Conservation (phyloP, 2,113 vertebrate species). For the Ploceus nigricollis region DNA sequence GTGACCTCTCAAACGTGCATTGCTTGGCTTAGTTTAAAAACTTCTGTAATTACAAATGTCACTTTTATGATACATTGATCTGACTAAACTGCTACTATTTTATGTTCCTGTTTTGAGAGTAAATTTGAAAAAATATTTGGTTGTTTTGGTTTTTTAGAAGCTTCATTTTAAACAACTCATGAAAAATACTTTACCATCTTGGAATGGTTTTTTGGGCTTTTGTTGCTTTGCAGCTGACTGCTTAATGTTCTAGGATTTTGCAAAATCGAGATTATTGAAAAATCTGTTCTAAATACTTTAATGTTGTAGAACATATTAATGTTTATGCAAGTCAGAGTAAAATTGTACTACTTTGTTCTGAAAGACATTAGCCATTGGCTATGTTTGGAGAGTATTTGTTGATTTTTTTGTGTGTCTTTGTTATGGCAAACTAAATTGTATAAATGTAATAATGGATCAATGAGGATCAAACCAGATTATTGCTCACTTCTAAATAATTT, state of each 20-base stretch:
- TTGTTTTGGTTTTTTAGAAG: not conserved
- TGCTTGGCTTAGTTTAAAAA: not conserved
- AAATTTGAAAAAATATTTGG: not conserved
- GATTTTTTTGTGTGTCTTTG: not conserved
- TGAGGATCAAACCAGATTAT: not conserved
- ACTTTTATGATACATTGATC: not conserved
- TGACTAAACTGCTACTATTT: not conserved
- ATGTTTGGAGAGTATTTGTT: not conserved
- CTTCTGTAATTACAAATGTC: not conserved
- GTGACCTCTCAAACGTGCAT: not conserved
- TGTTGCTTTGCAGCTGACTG: not conserved
- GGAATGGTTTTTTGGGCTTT: not conserved
- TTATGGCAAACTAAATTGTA: not conserved
- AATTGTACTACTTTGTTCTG: not conserved
- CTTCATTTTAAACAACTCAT: not conserved
- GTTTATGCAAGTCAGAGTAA: not conserved
- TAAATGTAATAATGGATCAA: not conserved
- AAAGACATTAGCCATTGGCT: not conserved
- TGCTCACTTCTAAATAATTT: not conserved
- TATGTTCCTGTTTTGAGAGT: not conserved
- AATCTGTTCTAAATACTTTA: not conserved
- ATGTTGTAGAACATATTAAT: not conserved
- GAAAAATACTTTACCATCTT: not conserved
- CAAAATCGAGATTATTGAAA: not conserved
- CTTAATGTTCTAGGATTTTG: not conserved